A percentile compares a stretch with the other conserved stretches of the same genome.
Conservation (phyloP, 2,797 vertebrate genomes). For the Remorina albescens region DNA sequence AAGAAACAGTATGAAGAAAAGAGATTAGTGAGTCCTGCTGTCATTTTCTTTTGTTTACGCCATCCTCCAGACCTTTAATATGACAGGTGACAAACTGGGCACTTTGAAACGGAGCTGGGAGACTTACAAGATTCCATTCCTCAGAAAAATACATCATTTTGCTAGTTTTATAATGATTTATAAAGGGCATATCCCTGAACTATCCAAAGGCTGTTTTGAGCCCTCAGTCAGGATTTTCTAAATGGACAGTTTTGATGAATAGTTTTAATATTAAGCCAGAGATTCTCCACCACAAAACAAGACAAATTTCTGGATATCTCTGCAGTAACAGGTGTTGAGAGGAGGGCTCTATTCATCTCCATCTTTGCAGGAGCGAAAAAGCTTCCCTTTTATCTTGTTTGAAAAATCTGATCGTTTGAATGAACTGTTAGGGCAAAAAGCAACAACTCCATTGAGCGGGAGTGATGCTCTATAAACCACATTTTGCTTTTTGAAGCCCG, state of each 20-base stretch:
- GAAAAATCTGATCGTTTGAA: conserved; percentile 41
- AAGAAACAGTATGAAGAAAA: conserved; percentile 28
- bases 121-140: conserved; percentile 13
- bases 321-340: conserved; percentile 46
- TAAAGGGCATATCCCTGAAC: neutral
- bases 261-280: conserved; percentile 70
- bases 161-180: conserved; percentile 44
- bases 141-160: conserved; percentile 25
- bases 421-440: conserved; percentile 34
- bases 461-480: conserved; percentile 49
- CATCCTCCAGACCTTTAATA: conserved; percentile 13
- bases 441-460: conserved; percentile 39
- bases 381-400: conserved; percentile 45
- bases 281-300: conserved; percentile 39
- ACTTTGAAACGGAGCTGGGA: conserved; percentile 26
- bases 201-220: conserved; percentile 15
- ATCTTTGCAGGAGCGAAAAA: conserved; percentile 15
- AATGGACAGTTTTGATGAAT: conserved; percentile 57
- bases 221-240: neutral
- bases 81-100: conserved; percentile 53
- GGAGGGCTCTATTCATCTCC: conserved; percentile 41
- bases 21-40: conserved; percentile 30
- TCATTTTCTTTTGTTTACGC: conserved; percentile 53
- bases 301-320: conserved; percentile 46
- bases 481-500: conserved; percentile 59